A percentile compares a stretch with the other conserved stretches of the same genome.
These are phyloP conservation scores for Ditylenchus weischeri DNA, from an alignment of 2,888 invertebrate species.

Conservation along the genomic window DNA sequence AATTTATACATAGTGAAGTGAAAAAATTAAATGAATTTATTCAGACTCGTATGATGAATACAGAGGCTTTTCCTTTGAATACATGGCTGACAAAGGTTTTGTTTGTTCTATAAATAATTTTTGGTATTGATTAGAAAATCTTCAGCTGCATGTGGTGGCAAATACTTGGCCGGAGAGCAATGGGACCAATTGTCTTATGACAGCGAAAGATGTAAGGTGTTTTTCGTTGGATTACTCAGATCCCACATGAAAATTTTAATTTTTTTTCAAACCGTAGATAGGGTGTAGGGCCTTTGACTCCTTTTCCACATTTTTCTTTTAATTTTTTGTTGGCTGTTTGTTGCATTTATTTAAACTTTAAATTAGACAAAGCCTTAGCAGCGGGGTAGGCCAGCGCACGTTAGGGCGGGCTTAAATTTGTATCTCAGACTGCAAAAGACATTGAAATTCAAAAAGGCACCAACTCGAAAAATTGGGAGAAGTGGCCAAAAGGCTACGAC, in stretches of 20 bases:
- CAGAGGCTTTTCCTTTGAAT: conserved; percentile 46
- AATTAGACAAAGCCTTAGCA: too few species aligned
- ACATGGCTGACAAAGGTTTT: conserved; percentile 27
- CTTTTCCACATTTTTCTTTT: not conserved
- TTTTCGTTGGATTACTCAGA: not conserved
- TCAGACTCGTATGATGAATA: conserved; percentile 35
- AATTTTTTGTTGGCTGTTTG: too few species aligned
- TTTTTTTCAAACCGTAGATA: conserved; percentile 2
- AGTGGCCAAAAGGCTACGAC: too few species aligned
- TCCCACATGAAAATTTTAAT: not conserved
- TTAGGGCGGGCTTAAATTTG: too few species aligned
- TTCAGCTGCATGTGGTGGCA: conserved; percentile 45
- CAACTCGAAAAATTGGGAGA: too few species aligned
- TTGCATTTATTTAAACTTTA: too few species aligned
- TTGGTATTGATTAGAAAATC: conserved; percentile 1
- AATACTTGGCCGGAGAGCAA: conserved; percentile 31
- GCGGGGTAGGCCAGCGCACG: too few species aligned
- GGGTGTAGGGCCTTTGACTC: not conserved
- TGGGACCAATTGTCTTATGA: conserved; percentile 24
- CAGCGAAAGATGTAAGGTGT: conserved; percentile 25
- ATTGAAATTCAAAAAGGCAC: too few species aligned
- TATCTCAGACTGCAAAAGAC: too few species aligned
- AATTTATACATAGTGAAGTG: too few species aligned
- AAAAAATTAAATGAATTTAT: too few species aligned
- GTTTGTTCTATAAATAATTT: conserved; percentile 1